A percentile compares a stretch with the other conserved stretches of the same genome.
Conservation (phyloP, 2,888 invertebrate genomes). For the Cataglyphis altisquamis region DNA sequence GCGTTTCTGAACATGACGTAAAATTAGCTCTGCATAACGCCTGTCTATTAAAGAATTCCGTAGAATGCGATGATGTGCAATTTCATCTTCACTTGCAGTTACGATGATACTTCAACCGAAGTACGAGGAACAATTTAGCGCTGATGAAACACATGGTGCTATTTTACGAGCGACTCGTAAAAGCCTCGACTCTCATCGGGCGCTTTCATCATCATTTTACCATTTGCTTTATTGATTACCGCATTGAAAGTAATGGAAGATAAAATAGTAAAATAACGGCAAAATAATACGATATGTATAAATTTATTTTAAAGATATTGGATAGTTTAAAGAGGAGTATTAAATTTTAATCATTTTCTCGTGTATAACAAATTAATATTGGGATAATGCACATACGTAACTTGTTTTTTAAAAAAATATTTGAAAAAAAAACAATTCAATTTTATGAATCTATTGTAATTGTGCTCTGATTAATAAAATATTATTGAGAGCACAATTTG, state of each 20-base stretch:
- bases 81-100: conserved; percentile 56
- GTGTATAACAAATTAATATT: not conserved
- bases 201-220: conserved; percentile 17
- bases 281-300: not conserved
- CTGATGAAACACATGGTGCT: not conserved
- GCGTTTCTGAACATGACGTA: conserved; percentile 47
- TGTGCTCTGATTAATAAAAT: conserved; percentile 17
- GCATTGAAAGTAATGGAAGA: not conserved
- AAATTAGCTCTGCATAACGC: conserved; percentile 63
- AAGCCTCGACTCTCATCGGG: conserved; percentile 17
- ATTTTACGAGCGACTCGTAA: conserved; percentile 32
- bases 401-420: not conserved
- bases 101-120: conserved; percentile 22
- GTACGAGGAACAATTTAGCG: conserved; percentile 1
- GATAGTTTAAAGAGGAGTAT: not conserved
- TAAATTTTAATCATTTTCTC: not conserved
- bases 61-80: conserved; percentile 18
- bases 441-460: conserved; percentile 28
- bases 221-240: conserved; percentile 1
- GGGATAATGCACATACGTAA: not conserved
- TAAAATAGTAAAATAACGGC: not conserved
- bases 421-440: not conserved
- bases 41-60: conserved; percentile 50
- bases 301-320: conserved; percentile 6
- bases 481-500: not conserved